Evolutionary conservation across 2,888 invertebrate species (phyloP), one percentile per base, ranked within the genome.

Genomic region (Notocelia uddmanniana): DNA sequence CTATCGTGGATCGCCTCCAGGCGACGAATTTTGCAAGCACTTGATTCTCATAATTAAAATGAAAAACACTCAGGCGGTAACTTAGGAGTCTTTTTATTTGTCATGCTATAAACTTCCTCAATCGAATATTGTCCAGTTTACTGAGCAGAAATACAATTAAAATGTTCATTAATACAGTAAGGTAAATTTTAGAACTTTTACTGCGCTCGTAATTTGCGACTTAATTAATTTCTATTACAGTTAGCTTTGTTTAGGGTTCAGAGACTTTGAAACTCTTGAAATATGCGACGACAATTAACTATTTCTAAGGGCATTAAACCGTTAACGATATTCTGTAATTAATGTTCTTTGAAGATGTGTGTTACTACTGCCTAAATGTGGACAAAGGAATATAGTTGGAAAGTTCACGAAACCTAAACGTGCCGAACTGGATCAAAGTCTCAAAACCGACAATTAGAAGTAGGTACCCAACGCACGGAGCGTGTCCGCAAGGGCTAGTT

Each of bases 351-450:
- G 59, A 34, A 71, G 54, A 48, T 31, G 59, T 45, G 45, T 31
- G 23, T 52, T 41, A 37, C 34, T 41, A 37, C 34, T 66, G 59
- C 55, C 59, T 21, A 67, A 68, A 71, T 21, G 48, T 15, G 69
- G 58, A 64, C 69, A 59, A 48, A 55, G 69, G 21, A 63, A 45
- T 18, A 31, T 62, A 60, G 54, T 68, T 37, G 41, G 52, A 60
- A 60, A 60, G 45, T 60, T 59, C 9, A 19, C 19, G 10, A 52
- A 41, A 15, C 23, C 50, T 50, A 31, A 58, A 60, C 60, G 45
- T 54, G 23, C 26, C 15, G 13, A 69, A 69, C 62, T 69, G 62
- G 69, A 62, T 31, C 54, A 69, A 62, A 69, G 69, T 69, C 31
- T 62, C 54, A 41, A 59, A 68, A 69, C 54, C 54, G 54, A 45